These are phyloP conservation scores for Lateolabrax maculatus DNA, from an alignment of 2,797 vertebrate species.

Conservation along the genomic window DNA sequence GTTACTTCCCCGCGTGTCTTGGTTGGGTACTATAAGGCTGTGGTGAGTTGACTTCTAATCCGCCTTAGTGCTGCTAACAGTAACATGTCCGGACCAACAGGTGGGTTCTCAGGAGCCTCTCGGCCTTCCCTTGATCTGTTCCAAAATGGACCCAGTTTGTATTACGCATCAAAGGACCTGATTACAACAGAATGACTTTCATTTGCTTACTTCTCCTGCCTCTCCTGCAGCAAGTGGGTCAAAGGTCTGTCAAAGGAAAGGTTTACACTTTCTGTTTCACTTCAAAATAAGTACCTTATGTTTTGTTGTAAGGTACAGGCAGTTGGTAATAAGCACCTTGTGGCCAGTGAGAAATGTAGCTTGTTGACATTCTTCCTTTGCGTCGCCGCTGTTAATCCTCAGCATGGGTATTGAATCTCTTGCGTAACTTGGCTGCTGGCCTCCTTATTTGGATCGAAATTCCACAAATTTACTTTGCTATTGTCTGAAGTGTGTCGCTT, in stretches of 20 bases:
- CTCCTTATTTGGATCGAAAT: conserved; percentile 15
- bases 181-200: conserved; percentile 41
- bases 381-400: not conserved
- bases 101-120: conserved; percentile 54
- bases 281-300: not conserved
- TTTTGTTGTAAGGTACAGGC: conserved; percentile 3
- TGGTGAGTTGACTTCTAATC: conserved; percentile 48
- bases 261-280: not conserved
- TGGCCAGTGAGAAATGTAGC: not conserved
- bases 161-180: conserved; percentile 58
- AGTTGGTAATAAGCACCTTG: not conserved
- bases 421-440: not conserved
- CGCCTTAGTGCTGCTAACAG: conserved; percentile 20
- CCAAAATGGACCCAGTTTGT: conserved; percentile 45
- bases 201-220: conserved; percentile 2
- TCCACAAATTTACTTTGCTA: not conserved
- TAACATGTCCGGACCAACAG: conserved; percentile 56
- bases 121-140: conserved; percentile 44
- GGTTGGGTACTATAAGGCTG: not conserved
- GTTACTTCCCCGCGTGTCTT: not conserved
- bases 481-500: conserved; percentile 26
- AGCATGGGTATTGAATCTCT: not conserved
- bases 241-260: not conserved
- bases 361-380: not conserved
- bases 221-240: not conserved